Evolutionary conservation across 2,888 invertebrate species (phyloP).

Genomic region (Leucozona laternaria): DNA sequence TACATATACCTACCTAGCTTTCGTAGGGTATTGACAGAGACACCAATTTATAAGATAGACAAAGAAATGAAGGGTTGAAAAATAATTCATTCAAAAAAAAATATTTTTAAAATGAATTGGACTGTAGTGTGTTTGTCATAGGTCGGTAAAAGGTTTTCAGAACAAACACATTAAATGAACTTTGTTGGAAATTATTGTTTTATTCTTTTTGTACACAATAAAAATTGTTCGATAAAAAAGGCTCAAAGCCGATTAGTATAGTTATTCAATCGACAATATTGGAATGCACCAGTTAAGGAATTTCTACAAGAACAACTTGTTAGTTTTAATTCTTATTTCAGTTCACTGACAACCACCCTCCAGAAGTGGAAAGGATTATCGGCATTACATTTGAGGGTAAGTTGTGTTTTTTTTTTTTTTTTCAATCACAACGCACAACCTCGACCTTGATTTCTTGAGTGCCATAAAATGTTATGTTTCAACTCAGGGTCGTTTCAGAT

Average conservation of each 20-base stretch:
- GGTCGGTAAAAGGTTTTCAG: constrained; percentile 58
- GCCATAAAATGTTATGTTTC: background rate
- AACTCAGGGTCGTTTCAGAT: background rate
- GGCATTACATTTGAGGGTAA: background rate
- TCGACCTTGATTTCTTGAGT: constrained; percentile 12
- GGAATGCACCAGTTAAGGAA: constrained; percentile 5
- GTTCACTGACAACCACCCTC: constrained; percentile 6
- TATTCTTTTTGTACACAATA: background rate
- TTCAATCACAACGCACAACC: background rate
- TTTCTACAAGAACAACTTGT: background rate
- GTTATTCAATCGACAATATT: constrained; percentile 14
- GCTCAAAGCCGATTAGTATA: constrained; percentile 23
- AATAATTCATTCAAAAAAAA: background rate
- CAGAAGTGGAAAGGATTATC: background rate
- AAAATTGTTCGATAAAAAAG: constrained; percentile 5
- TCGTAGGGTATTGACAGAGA: background rate
- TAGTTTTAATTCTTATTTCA: constrained; percentile 2
- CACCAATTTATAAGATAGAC: background rate
- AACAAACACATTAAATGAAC: constrained; percentile 8
- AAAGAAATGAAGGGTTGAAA: constrained; percentile 9
- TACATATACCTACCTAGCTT: background rate
- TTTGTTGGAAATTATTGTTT: constrained; percentile 4
- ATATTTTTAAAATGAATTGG: background rate
- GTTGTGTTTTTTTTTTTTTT: background rate
- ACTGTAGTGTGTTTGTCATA: constrained; percentile 14